Base-by-base conservation (phyloP, 1,140 invertebrate genomes). In the Scaptodrosophila lebanonensis region DNA sequence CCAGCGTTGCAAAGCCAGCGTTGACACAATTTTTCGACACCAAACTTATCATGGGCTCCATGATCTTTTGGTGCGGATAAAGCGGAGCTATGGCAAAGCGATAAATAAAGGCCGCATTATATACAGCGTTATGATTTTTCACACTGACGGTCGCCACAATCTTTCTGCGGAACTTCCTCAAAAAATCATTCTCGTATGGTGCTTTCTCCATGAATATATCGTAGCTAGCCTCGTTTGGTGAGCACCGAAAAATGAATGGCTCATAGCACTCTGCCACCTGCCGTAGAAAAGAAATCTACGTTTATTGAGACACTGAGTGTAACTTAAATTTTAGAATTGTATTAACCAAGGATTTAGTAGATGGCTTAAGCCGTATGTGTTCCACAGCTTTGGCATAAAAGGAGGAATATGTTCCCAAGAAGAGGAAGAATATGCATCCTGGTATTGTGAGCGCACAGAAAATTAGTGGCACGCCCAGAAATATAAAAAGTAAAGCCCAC, bases 401-500 rank as follows among this genome's bases (percentile, higher is more conserved):
- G 1, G 85, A 83, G 20, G 82, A 85, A 13, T 86, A 86, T 12
- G 84, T 86, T 35, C 72, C 65, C 7, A 66, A 68, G 15, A 84
- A 86, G 1, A 86, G 57, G 8, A 65, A 83, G 11, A 86, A 72
- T 0, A 86, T 59, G 12, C 85, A 86, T 11, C 66, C 76, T 1
- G 85, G 85, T 39, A 86, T 68, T 0, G 83, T 83, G 11, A 86
- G 66, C 1, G 76, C 69, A 44, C 85, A 86, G 44, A 85, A 86
- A 3, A 79, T 58, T 12, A 86, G 39, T 15, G 85, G 85, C 33
- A 86, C 79, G 9, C 85, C 85, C 35, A 86, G 49, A 49, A 86
- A 86, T 59, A 86, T 86, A 22, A 86, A 86, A 32, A 86, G 64
- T 45, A 86, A 75, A n/a, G 85, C 85, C 79, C 85, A 86, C n/a